phyloP scores from a whole-genome alignment of 2,888 invertebrate species.

The Platycheirus albimanus region DNA sequence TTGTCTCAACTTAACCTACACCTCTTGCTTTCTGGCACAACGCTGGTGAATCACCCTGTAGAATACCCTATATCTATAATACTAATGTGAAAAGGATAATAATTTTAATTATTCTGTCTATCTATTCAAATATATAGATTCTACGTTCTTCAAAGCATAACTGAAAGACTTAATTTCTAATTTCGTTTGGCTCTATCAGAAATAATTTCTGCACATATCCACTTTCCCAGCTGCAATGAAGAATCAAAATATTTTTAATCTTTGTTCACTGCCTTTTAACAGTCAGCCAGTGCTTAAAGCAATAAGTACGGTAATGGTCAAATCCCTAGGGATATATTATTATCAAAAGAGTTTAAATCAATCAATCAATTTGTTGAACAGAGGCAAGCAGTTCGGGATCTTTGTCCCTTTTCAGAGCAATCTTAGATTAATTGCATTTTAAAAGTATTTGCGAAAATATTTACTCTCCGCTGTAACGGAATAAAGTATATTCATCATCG shows the following conservation, averaged over 20 bases:
- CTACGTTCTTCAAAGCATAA: no score
- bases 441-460: constrained; percentile 64
- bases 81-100: no score
- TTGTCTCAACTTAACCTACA: no score
- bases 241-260: constrained; percentile 40
- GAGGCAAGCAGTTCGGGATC: constrained; percentile 21
- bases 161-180: no score
- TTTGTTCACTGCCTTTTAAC: constrained; percentile 28
- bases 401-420: constrained; percentile 14
- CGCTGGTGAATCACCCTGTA: no score
- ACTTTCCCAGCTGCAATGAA: constrained; percentile 70
- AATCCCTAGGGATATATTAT: constrained; percentile 39
- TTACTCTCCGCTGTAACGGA: constrained; percentile 35
- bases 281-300: no score
- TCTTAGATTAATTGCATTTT: constrained; percentile 66
- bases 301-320: constrained; percentile 2
- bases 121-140: no score
- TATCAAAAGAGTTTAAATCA: constrained; percentile 51
- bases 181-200: no score
- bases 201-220: no score
- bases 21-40: no score
- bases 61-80: no score
- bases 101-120: no score
- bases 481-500: not conserved
- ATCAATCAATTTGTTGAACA: constrained; percentile 57